A percentile compares a stretch with the other conserved stretches of the same genome.
phyloP scores from a whole-genome alignment of 2,113 vertebrate species.

The Serilophus lunatus region DNA sequence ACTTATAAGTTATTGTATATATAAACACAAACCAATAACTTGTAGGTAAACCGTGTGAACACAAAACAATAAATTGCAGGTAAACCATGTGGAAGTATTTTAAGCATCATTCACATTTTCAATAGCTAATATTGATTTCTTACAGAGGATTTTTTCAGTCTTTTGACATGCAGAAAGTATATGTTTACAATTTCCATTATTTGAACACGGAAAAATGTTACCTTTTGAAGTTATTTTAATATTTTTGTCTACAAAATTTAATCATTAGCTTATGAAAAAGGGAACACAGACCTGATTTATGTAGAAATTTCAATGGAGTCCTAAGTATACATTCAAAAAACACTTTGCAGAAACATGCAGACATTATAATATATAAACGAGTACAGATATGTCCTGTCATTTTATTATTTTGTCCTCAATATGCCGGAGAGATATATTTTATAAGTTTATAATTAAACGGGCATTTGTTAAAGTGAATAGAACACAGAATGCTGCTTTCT shows the following conservation, averaged over 20 bases:
- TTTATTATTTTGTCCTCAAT: neutral
- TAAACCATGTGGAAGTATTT: constrained; percentile 16
- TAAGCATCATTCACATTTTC: constrained; percentile 27
- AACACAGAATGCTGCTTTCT: neutral
- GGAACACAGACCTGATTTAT: neutral
- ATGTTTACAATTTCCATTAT: neutral
- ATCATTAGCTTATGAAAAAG: neutral
- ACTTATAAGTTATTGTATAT: neutral
- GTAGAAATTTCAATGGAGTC: neutral
- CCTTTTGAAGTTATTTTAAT: neutral
- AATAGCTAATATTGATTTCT: neutral
- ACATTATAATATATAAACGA: constrained; percentile 27
- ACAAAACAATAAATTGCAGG: neutral
- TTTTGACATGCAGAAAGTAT: neutral
- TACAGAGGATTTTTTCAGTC: neutral
- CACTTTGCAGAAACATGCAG: constrained; percentile 24
- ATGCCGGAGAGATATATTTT: neutral
- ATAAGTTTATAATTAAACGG: neutral
- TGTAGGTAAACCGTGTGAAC: neutral
- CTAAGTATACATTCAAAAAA: constrained; percentile 10
- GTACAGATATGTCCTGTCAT: constrained; percentile 9
- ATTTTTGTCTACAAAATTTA: constrained; percentile 7
- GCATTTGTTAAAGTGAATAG: constrained; percentile 15
- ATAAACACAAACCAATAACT: constrained; percentile 11
- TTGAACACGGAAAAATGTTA: neutral